Evolutionary conservation across 2,113 vertebrate genomes (phyloP).

Genomic region (Eretmodus cyanostictus): DNA sequence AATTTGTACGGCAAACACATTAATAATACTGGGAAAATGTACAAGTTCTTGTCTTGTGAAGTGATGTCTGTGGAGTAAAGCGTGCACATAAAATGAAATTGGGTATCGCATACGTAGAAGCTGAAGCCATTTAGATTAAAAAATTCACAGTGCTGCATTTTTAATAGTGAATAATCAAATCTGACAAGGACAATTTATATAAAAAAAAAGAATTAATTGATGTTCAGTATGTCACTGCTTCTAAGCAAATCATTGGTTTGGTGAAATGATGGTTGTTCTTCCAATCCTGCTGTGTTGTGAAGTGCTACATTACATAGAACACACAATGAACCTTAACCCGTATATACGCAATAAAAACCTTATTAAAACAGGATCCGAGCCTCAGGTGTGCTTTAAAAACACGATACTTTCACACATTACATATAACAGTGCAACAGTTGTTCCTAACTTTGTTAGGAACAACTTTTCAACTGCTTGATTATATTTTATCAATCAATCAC

Average conservation of each 20-base stretch:
- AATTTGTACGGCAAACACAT: slow-evolving; percentile 1
- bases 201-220: not conserved
- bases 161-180: slow-evolving; percentile 20
- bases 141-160: not conserved
- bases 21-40: not conserved
- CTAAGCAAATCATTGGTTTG: slow-evolving; percentile 40
- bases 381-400: not conserved
- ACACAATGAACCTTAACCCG: slow-evolving; percentile 35
- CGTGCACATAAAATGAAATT: slow-evolving; percentile 10
- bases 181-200: not conserved
- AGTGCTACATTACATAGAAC: slow-evolving; percentile 43
- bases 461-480: not conserved
- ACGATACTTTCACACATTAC: not conserved
- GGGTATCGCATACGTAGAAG: slow-evolving; percentile 5
- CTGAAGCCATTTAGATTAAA: slow-evolving; percentile 11
- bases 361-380: not conserved
- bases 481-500: not conserved
- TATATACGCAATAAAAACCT: slow-evolving; percentile 60
- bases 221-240: slow-evolving; percentile 42
- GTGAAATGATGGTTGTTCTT: slow-evolving; percentile 44
- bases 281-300: slow-evolving; percentile 57
- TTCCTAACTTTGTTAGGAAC: not conserved
- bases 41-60: slow-evolving; percentile 41
- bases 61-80: slow-evolving; percentile 51
- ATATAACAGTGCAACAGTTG: no score